Base-by-base conservation (phyloP, 2,888 invertebrate species). In the Morpho achilles region DNA sequence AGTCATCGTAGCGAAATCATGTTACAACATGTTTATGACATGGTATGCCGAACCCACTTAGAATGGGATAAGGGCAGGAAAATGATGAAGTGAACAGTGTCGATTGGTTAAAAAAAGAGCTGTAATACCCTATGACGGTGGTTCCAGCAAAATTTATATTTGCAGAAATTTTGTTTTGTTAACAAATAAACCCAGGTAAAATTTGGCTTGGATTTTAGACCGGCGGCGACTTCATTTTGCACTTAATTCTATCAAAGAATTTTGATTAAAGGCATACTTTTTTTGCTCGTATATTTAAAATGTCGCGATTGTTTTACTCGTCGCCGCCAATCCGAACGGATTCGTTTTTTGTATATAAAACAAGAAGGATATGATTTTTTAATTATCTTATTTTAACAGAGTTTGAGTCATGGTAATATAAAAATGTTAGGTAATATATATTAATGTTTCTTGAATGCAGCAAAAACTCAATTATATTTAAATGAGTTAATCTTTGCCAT, bases 151-250 rank as follows among this genome's bases (percentile, higher is more conserved):
- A 16, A 16, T 16, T 16, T 16, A 16, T 16, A 16, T 16, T 44
- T n/a, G 16, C 44, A 39, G 10, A 32, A 42, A 32, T 45, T 16
- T 45, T 10, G 39, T 52, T 78, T 76, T 79, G 74, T 77, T 80
- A 72, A 76, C 80, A 84, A 84, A 84, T 83, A 85, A 84, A 76
- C 81, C 69, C 86, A 86, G 87, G 87, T 86, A 87, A 76, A 79
- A 79, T 77, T 67, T 72, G 64, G 68, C 68, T 69, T 76, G 79
- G 80, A 71, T 77, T 63, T 77, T 75, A 71, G 72, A 73, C 73
- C 74, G 69, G 70, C 58, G 70, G 73, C 74, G 74, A 79, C 75
- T 78, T 69, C 75, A 73, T 73, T 79, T 71, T 74, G 77, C 80
- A 79, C 76, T 80, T 76, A 75, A 78, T 75, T 79, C 77, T 75